Evolutionary conservation across 2,113 vertebrate species (phyloP), one percentile per base, ranked within the genome.

Genomic region (Thomomys bottae): DNA sequence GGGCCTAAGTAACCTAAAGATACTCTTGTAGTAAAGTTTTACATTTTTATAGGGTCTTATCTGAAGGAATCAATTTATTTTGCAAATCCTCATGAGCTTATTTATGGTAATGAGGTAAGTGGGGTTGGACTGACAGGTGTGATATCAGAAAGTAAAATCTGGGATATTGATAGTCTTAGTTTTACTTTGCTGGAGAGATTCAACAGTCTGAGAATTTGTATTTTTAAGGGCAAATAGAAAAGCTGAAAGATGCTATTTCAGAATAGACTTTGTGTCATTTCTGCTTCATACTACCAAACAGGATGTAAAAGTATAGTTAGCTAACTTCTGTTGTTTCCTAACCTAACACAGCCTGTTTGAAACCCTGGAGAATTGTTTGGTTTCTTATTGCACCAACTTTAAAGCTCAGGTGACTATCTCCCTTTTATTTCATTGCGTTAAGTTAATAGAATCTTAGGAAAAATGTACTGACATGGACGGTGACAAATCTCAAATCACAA

Each of bases 171-270:
- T 66, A 45, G 59, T 95, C 89, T 89, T 72, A 72, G 24, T 70
- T 93, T 94, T 70, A 82, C 72, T 92, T 96, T 75, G 49, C 72
- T 72, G 34, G 73, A 88, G 77, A 89, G 68, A 95, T 84, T 90
- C 68, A 84, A 38, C 36, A 42, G 49, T 89, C 49, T 66, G 57
- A 93, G 42, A 90, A 72, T 87, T 90, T 91, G 70, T 17, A 71
- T 96, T 87, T 92, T 78, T 75, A 76, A 90, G 86, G 93, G 92
- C 84, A 92, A 92, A 90, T 82, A 81, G 81, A 92, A 88, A 87
- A 90, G n/a, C 11, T 82, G 88, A 95, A 86, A 92, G 81, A 89
- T 84, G 94, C 96, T 95, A 94, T 89, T 90, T 86, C 80, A 73
- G 89, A 94, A 87, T 59, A 72, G 91, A 91, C 93, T 94, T 93